Evolutionary conservation across 2,888 invertebrate genomes (phyloP).

Genomic region (Labia minor): DNA sequence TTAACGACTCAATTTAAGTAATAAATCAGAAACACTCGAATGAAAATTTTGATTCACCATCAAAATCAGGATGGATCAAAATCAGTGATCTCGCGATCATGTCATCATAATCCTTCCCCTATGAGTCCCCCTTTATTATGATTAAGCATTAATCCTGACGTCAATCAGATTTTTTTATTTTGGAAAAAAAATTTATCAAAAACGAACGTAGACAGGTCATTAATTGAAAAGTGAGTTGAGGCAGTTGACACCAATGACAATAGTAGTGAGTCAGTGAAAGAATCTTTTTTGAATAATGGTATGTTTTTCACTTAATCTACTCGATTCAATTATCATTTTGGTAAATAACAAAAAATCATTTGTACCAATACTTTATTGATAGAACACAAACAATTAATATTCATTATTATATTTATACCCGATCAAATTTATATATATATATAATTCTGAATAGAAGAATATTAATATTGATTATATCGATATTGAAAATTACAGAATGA

Average conservation of each 20-base stretch:
- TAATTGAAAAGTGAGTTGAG: background rate
- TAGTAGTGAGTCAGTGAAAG: background rate
- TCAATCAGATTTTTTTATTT: background rate
- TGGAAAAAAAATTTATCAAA: background rate
- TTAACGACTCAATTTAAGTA: too few relatives aligned
- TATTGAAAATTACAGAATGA: too few relatives aligned
- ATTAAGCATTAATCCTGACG: background rate
- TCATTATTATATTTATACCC: too few relatives aligned
- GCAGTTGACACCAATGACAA: slow-evolving; percentile 13
- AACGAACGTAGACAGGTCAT: background rate
- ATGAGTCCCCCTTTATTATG: background rate
- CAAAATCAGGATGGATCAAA: background rate
- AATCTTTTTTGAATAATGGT: background rate
- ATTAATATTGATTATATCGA: too few relatives aligned
- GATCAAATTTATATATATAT: too few relatives aligned
- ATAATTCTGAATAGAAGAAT: too few relatives aligned
- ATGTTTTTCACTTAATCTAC: background rate
- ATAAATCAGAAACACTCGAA: too few relatives aligned
- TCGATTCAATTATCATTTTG: background rate
- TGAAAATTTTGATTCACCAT: background rate
- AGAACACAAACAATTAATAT: too few relatives aligned
- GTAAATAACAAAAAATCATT: too few relatives aligned
- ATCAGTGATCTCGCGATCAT: slow-evolving; percentile 7
- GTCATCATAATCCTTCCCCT: background rate
- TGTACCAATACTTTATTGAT: too few relatives aligned